Evolutionary conservation across 2,888 invertebrate genomes (phyloP).

Genomic region (Athalia circularis): DNA sequence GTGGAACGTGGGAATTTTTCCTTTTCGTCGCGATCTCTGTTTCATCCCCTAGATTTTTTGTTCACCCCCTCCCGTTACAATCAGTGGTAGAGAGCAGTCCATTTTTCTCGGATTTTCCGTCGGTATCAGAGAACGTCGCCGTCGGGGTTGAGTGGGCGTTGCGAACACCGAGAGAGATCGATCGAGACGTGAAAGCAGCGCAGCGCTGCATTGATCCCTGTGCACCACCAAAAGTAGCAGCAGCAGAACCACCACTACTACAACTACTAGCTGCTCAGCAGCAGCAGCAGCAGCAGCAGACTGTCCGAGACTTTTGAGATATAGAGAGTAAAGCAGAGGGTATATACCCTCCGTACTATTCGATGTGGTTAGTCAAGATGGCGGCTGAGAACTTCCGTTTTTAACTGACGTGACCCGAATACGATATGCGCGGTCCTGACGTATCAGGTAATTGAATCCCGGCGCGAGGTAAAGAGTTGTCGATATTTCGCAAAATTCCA

Average conservation of each 20-base stretch:
- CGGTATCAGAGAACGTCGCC: too few species aligned
- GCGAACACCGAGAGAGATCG: background rate
- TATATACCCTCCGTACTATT: background rate
- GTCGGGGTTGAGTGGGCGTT: background rate
- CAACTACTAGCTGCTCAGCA: too few species aligned
- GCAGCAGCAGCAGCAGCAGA: background rate
- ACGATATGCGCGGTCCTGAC: conserved; percentile 57
- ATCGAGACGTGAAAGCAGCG: background rate
- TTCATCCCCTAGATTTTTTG: too few species aligned
- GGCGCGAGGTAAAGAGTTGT: conserved; percentile 30
- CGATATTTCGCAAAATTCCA: conserved; percentile 19
- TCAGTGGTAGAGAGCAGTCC: too few species aligned
- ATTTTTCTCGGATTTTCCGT: too few species aligned
- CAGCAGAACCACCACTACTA: too few species aligned
- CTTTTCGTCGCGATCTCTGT: too few species aligned
- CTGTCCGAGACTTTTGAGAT: conserved; percentile 35
- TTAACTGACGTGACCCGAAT: conserved; percentile 65
- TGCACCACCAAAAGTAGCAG: too few species aligned
- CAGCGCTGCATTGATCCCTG: conserved; percentile 30
- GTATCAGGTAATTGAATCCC: conserved; percentile 62
- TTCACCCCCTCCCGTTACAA: too few species aligned
- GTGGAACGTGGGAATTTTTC: too few species aligned
- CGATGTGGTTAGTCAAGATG: conserved; percentile 41
- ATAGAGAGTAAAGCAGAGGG: conserved; percentile 9
- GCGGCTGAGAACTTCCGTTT: conserved; percentile 48